Base-by-base conservation (phyloP, 2,797 vertebrate genomes). In the Eospalax fontanierii region DNA sequence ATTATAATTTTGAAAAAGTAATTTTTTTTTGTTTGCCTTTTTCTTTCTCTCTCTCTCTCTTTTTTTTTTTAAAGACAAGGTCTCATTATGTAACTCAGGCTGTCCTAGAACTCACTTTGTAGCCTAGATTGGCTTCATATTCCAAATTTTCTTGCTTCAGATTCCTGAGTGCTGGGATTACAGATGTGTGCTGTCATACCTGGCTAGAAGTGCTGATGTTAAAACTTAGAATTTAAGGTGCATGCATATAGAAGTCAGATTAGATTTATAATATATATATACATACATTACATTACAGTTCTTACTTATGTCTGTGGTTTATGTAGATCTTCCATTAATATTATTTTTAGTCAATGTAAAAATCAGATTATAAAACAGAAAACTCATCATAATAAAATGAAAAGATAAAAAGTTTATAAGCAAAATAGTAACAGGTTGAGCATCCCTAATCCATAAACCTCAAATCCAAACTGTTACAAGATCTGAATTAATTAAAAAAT, bases 351-450 rank as follows among this genome's bases (percentile, higher is more conserved):
- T 86, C 6, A 87, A n/a, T 96, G 40, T 86, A 78, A 91, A 94
- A 85, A 9, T 85, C 46, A 78, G 28, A 70, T 78, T 95, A 33
- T 80, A 66, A 66, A 82, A 92, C 18, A 89, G 75, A 19, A 88
- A 83, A 74, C 14, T 91, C 21, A 86, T 68, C 85, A 6, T 89
- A 95, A 86, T 93, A 21, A 92, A 92, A 70, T 92, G 9, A 95
- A 28, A 90, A 90, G 30, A 46, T 87, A 54, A 57, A 84, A 76
- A 94, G 94, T 24, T 83, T 83, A 46, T 15, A 84, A 83, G 83
- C 43, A 89, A 83, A 87, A 70, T 85, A 83, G 16, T 78, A 74
- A 84, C 15, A 66, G n/a, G 19, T 57, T 91, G n/a, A 76, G 2
- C n/a, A 66, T 85, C 14, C 15, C n/a, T 57, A 59, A 30, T 84